phyloP scores from a whole-genome alignment of 1,140 invertebrate genomes.

The Dendroctonus valens region DNA sequence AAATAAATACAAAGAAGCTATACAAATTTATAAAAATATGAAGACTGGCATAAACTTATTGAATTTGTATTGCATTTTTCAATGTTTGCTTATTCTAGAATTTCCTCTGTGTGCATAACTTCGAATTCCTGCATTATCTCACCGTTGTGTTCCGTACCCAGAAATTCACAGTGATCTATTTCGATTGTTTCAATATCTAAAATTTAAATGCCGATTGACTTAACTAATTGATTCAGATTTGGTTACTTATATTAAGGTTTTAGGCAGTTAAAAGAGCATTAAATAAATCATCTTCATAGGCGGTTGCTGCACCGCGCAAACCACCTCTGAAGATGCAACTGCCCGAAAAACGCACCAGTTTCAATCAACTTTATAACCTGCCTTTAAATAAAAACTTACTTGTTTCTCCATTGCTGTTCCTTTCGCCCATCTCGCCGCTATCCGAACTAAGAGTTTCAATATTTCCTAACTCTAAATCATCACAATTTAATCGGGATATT shows the following conservation, averaged over 20 bases:
- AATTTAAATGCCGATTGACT: background rate
- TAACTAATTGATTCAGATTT: no score
- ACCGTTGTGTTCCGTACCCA: constrained; percentile 6
- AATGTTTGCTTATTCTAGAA: background rate
- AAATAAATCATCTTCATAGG: no score
- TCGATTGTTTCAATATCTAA: constrained; percentile 3
- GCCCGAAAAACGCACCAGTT: no score
- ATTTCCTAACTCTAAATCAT: constrained; percentile 7
- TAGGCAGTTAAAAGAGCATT: no score
- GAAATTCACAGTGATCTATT: constrained; percentile 4
- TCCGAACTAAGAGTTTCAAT: constrained; percentile 22
- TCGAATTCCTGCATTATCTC: constrained; percentile 19
- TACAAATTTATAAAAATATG: constrained; percentile 1
- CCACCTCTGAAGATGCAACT: no score
- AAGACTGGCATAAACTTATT: background rate
- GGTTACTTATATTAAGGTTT: no score
- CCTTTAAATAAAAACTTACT: constrained; percentile 4
- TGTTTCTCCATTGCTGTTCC: constrained; percentile 14
- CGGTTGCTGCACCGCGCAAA: no score
- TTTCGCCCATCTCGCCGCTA: constrained; percentile 10
- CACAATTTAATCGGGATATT: background rate
- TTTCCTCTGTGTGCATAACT: constrained; percentile 17
- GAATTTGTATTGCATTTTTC: background rate
- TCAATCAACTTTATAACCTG: no score
- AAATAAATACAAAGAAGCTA: constrained; percentile 17